Conservation (phyloP, 2,888 invertebrate species). For the Carabus problematicus region DNA sequence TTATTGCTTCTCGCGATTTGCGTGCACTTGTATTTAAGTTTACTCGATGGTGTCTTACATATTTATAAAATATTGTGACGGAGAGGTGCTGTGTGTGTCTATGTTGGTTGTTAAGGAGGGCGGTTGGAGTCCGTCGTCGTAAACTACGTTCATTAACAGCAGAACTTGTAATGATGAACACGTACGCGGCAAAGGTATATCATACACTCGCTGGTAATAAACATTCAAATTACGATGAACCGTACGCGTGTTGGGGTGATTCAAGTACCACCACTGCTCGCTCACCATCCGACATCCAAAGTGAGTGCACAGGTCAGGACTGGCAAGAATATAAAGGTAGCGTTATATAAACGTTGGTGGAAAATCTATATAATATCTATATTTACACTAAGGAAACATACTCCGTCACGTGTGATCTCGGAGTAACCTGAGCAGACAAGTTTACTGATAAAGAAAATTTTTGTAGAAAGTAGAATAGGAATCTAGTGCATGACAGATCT, state of each 20-base stretch:
- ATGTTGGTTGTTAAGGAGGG: no score
- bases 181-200: conserved; percentile 38
- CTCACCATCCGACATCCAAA: not conserved
- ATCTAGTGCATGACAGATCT: no score
- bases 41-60: no score
- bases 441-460: no score
- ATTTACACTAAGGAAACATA: not conserved
- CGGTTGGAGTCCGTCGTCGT: conserved; percentile 8
- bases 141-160: conserved; percentile 31
- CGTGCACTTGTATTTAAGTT: no score
- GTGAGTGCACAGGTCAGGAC: conserved; percentile 4
- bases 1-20: no score
- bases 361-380: no score
- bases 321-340: not conserved
- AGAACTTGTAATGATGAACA: conserved; percentile 36
- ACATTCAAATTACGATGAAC: conserved; percentile 40
- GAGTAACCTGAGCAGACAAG: no score
- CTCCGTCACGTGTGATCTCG: not conserved
- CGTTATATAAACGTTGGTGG: not conserved
- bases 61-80: no score
- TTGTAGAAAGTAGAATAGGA: no score
- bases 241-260: not conserved
- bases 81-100: no score
- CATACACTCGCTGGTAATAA: conserved; percentile 27
- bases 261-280: not conserved